Evolutionary conservation across 2,113 vertebrate genomes (phyloP).

Genomic region (Pituophis catenifer): DNA sequence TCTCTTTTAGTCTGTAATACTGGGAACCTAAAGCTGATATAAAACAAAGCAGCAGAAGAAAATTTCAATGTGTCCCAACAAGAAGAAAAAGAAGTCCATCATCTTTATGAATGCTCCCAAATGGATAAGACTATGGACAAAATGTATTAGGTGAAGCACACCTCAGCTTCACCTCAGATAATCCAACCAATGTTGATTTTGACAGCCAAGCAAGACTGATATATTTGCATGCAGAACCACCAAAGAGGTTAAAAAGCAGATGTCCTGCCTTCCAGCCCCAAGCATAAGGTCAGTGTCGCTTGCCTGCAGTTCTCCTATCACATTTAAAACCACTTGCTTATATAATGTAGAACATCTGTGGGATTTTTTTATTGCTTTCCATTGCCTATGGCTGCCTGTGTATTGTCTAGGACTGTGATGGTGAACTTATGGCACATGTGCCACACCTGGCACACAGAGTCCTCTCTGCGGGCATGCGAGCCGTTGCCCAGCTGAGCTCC

Average conservation of each 20-base stretch:
- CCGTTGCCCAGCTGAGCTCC: no score
- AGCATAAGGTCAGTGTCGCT: neutral
- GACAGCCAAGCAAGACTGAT: neutral
- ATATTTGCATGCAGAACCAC: slow-evolving; percentile 19
- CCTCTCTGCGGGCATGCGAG: no score
- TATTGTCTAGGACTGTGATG: neutral
- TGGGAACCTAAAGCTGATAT: neutral
- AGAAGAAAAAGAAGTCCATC: neutral
- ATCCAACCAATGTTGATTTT: neutral
- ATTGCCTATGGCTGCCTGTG: neutral
- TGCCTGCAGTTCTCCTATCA: fast-evolving
- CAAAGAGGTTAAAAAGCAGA: neutral
- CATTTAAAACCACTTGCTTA: neutral
- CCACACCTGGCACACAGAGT: no score
- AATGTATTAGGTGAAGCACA: neutral
- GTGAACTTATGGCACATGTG: no score
- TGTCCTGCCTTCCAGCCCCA: slow-evolving; percentile 3
- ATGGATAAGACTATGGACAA: neutral
- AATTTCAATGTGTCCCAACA: neutral
- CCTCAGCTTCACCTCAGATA: neutral
- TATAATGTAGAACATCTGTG: neutral
- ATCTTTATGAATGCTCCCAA: neutral
- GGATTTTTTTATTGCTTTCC: neutral
- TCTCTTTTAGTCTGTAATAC: neutral
- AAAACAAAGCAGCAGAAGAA: neutral